A percentile compares a stretch with the other conserved stretches of the same genome.
phyloP scores from a whole-genome alignment of 2,113 vertebrate species.

The Macrotis lagotis region DNA sequence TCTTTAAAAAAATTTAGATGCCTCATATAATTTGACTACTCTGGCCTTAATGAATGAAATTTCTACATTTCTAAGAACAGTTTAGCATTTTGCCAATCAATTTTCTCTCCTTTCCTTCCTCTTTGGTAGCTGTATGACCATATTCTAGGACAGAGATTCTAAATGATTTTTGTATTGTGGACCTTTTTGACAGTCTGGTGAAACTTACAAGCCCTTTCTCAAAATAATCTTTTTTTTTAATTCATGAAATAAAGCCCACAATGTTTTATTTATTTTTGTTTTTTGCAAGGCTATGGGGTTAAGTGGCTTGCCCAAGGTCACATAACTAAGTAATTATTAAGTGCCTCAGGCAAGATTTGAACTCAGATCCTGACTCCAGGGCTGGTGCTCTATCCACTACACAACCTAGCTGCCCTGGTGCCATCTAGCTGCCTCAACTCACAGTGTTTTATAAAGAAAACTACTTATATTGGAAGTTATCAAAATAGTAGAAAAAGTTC shows the following conservation, averaged over 20 bases:
- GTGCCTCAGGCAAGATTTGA: too few relatives aligned
- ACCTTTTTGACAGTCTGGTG: neutral
- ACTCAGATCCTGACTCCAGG: too few relatives aligned
- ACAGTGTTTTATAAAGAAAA: constrained; percentile 12
- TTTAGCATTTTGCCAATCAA: neutral
- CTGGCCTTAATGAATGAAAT: neutral
- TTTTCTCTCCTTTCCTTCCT: neutral
- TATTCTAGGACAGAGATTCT: neutral
- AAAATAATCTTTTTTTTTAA: too few relatives aligned
- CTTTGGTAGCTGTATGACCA: neutral
- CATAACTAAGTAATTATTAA: too few relatives aligned
- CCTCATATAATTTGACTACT: neutral
- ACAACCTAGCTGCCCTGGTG: too few relatives aligned
- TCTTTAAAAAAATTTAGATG: too few relatives aligned
- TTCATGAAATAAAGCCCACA: neutral
- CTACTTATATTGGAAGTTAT: constrained; percentile 25
- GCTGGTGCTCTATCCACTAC: too few relatives aligned
- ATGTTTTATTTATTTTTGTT: too few relatives aligned
- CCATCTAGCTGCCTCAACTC: too few relatives aligned
- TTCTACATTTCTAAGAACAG: neutral
- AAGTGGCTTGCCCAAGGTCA: too few relatives aligned
- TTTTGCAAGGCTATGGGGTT: too few relatives aligned
- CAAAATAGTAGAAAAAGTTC: constrained; percentile 11
- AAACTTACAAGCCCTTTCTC: neutral
- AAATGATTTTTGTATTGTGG: neutral